Evolutionary conservation across 53 echinoderm and acorn worm genomes (phyloP), one percentile per base, ranked within the genome.

Genomic region (Antedon mediterranea): DNA sequence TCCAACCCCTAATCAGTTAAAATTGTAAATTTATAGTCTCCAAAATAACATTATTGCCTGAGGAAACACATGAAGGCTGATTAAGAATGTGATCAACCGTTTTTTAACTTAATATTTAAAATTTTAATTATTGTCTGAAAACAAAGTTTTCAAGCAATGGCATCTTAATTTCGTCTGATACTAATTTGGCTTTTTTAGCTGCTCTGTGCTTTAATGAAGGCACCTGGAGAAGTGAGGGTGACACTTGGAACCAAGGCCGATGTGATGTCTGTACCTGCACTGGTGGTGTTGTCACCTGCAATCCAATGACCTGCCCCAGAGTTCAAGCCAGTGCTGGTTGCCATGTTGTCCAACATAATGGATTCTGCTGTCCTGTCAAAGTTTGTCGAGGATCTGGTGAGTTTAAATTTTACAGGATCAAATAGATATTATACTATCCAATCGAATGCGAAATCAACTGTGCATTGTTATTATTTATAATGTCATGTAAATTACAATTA

Each of bases 191-290:
- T 43, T 33, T 0, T 28, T 29, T 75, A 85, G 85, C 76, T 71
- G 76, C 75, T 31, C 71, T 71, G 9, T 85, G 85, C 33, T 28
- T 31, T 26, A 71, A 81, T 43, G 31, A 73, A 6, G 85, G 71
- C n/a, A 29, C 30, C 0, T 72, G 76, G 73, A 76, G 77, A 71
- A 31, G 42, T 0, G 76, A 77, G 30, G 85, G 85, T 33, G 85
- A 85, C 43, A 31, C 76, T 28, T 85, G 85, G 85, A 76, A 85
- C 75, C 79, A 85, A n/a, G 75, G 76, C 18, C 34, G 26, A 1
- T 81, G 77, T 73, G 77, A 85, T n/a, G 41, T 70, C 28, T 85
- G 85, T 43, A 72, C 34, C 42, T 85, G 85, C 37, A 28, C 29
- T n/a, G 31, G 31, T 6, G 84, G 84, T 28, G 37, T n/a, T 32